Evolutionary conservation across 2,888 invertebrate genomes (phyloP).

Genomic region (Muschampia plurimacula): DNA sequence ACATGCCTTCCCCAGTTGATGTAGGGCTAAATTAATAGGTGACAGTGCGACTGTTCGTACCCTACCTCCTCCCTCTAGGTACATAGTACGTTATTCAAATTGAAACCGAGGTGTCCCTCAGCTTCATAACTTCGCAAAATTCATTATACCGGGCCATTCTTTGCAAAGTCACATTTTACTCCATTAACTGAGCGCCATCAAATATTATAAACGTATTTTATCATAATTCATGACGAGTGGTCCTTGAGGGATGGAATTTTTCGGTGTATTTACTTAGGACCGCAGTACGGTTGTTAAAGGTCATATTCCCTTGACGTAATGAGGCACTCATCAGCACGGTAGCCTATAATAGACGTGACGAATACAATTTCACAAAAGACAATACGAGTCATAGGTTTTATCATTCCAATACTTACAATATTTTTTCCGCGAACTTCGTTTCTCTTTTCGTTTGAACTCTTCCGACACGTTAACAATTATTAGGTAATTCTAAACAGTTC

Average conservation of each 20-base stretch:
- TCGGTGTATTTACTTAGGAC: conserved; percentile 22
- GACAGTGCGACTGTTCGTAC: too few relatives aligned
- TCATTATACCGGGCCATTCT: conserved; percentile 3
- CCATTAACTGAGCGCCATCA: not conserved
- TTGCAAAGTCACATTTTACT: conserved; percentile 11
- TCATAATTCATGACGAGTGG: conserved; percentile 11
- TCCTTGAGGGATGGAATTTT: not conserved
- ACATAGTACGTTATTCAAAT: too few relatives aligned
- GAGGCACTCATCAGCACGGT: not conserved
- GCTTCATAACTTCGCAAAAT: not conserved
- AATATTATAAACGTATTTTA: conserved; percentile 12
- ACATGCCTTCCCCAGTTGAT: too few relatives aligned
- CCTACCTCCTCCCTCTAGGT: too few relatives aligned
- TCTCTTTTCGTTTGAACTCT: too few relatives aligned
- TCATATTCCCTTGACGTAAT: conserved; percentile 8
- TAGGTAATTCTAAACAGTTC: too few relatives aligned
- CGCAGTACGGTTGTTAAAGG: not conserved
- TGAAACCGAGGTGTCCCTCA: too few relatives aligned
- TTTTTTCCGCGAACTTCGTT: too few relatives aligned
- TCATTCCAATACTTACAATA: too few relatives aligned
- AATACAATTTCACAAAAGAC: not conserved
- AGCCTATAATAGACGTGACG: not conserved
- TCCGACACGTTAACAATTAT: too few relatives aligned
- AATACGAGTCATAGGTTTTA: not conserved
- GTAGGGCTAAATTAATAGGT: too few relatives aligned